A percentile compares a stretch with the other conserved stretches of the same genome.
Conservation (phyloP, 1,140 invertebrate genomes). For the Drosophila pseudoananassae region DNA sequence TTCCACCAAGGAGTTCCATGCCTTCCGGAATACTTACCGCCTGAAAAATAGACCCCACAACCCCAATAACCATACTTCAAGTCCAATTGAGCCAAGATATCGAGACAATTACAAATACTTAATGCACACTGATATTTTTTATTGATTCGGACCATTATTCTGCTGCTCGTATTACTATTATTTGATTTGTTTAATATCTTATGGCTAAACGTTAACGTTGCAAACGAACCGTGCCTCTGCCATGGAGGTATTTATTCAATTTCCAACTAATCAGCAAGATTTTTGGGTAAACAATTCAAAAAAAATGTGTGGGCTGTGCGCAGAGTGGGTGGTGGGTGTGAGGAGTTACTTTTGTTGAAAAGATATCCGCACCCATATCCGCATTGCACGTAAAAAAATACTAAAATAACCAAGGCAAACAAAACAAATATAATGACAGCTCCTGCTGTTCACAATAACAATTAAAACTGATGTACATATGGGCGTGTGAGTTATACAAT, state of each 20-base stretch:
- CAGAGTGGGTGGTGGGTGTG: too few species aligned
- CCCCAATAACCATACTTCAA: too few species aligned
- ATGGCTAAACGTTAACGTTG: conserved; percentile 29
- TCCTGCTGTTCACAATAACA: conserved; percentile 26
- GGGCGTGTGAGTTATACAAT: conserved; percentile 31
- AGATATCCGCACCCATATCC: not conserved
- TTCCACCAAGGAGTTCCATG: too few species aligned
- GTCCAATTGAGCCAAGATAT: not conserved
- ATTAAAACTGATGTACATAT: conserved; percentile 21
- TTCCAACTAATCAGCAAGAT: conserved; percentile 22
- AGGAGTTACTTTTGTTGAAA: not conserved
- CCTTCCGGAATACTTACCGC: too few species aligned
- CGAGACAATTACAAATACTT: not conserved
- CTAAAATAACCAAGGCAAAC: conserved; percentile 18
- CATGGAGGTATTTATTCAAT: conserved; percentile 12
- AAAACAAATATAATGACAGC: conserved; percentile 25
- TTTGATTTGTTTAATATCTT: conserved; percentile 51
- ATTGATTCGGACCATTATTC: conserved; percentile 14
- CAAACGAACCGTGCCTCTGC: conserved; percentile 34
- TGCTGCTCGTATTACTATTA: conserved; percentile 20
- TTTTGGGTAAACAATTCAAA: conserved; percentile 4
- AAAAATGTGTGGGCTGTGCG: conserved; percentile 7
- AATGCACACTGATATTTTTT: conserved; percentile 16
- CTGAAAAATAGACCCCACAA: not conserved
- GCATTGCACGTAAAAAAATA: not conserved